These are phyloP conservation scores for Benthosema pterotum DNA, from an alignment of 2,797 vertebrate species.

Conservation along the genomic window DNA sequence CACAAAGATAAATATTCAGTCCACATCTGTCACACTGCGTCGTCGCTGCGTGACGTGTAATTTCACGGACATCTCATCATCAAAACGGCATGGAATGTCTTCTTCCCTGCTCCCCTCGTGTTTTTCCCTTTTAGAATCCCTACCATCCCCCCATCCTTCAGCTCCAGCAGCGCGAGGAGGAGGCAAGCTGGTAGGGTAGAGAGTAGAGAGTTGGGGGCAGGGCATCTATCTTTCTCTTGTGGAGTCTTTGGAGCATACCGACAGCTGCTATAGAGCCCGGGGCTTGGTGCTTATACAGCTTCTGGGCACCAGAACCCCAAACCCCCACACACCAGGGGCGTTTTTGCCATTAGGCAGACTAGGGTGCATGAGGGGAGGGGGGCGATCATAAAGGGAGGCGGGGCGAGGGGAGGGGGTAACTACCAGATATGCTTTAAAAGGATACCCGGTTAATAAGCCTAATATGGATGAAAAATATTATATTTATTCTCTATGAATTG, in stretches of 20 bases:
- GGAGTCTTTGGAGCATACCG: constrained; percentile 54
- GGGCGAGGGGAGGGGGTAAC: too few relatives aligned
- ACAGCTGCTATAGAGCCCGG: constrained; percentile 74
- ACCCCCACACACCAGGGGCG: too few relatives aligned
- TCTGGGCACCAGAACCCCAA: constrained; percentile 44
- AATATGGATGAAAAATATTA: too few relatives aligned
- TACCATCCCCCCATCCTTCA: constrained; percentile 67
- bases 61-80: constrained; percentile 9
- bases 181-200: constrained; percentile 55
- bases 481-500: too few relatives aligned
- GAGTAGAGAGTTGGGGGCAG: constrained; percentile 77
- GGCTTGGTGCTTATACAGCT: constrained; percentile 53
- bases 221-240: constrained; percentile 55
- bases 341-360: too few relatives aligned
- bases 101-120: too few relatives aligned
- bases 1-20: constrained; percentile 2
- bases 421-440: too few relatives aligned
- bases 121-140: constrained; percentile 17
- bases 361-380: too few relatives aligned
- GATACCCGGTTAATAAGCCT: too few relatives aligned
- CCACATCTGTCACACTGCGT: background rate
- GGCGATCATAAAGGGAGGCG: too few relatives aligned
- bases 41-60: constrained; percentile 17
- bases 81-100: too few relatives aligned
- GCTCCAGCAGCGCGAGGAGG: constrained; percentile 56